phyloP scores from a whole-genome alignment of 2,888 invertebrate species.

The Xestoiulus laeticollis region DNA sequence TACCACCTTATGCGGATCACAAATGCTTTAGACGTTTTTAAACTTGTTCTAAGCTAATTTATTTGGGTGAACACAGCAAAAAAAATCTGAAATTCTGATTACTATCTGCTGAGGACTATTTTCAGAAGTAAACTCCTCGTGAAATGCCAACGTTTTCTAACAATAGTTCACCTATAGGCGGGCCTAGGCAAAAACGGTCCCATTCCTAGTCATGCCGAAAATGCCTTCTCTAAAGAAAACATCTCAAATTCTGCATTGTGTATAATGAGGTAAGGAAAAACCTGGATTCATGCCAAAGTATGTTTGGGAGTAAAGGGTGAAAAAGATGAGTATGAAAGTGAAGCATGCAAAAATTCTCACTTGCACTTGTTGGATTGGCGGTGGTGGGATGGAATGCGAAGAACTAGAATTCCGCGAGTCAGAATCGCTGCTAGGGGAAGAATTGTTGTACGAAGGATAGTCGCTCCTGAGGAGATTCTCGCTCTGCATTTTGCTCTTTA shows the following conservation, averaged over 20 bases:
- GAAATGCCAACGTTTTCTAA: background rate
- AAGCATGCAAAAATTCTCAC: constrained; percentile 48
- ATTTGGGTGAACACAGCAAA: background rate
- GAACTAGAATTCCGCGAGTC: constrained; percentile 55
- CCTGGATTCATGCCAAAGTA: background rate
- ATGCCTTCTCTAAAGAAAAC: background rate
- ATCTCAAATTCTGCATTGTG: background rate
- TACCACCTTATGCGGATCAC: too few species aligned
- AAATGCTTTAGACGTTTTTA: too few species aligned
- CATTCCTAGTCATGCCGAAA: background rate
- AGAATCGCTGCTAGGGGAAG: constrained; percentile 56
- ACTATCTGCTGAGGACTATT: background rate
- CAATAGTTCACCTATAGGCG: background rate
- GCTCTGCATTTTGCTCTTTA: constrained; percentile 89
- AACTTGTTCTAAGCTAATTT: background rate
- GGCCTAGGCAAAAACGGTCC: too few species aligned
- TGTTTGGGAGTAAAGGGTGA: background rate
- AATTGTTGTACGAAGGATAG: constrained; percentile 66
- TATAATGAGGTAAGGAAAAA: background rate
- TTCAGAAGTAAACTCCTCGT: background rate
- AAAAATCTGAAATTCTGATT: background rate
- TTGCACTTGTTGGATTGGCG: constrained; percentile 51
- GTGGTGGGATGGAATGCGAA: constrained; percentile 45
- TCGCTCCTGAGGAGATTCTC: constrained; percentile 84
- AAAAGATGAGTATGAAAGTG: background rate